Conservation (phyloP, 2,113 vertebrate genomes). For the Gnathochromis pfefferi region DNA sequence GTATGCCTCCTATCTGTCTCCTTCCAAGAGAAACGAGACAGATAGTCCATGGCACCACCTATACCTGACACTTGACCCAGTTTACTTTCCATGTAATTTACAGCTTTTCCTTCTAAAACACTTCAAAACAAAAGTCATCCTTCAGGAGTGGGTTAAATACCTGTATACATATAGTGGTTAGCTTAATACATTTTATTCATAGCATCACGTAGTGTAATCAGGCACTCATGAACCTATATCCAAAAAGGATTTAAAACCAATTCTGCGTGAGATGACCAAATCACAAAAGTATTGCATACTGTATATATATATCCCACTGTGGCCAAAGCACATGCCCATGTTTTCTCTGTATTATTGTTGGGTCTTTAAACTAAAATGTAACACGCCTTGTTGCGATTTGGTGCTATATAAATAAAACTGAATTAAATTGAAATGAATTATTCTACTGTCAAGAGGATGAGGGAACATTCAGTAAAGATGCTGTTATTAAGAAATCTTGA, state of each 20-base stretch:
- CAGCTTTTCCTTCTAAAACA: background rate
- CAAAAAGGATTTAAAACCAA: background rate
- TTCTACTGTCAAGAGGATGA: background rate
- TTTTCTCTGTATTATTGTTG: background rate
- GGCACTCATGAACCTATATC: background rate
- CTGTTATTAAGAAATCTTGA: background rate
- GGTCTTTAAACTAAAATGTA: background rate
- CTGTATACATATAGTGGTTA: background rate
- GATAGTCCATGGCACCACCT: background rate
- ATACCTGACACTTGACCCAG: background rate
- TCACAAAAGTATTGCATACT: background rate
- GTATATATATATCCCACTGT: background rate
- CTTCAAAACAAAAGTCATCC: background rate
- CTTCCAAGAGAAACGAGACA: background rate
- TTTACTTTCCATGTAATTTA: background rate
- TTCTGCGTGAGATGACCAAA: background rate
- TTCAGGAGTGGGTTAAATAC: background rate
- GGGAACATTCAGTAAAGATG: background rate
- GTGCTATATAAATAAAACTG: background rate
- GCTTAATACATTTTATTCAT: background rate
- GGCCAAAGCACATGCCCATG: background rate
- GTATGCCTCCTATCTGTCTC: background rate
- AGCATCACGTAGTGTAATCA: background rate
- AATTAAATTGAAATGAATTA: background rate
- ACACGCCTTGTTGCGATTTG: fast-evolving